phyloP scores from a whole-genome alignment of 35 echinoderm and acorn worm genomes.

The Ophiothrix spiculata region DNA sequence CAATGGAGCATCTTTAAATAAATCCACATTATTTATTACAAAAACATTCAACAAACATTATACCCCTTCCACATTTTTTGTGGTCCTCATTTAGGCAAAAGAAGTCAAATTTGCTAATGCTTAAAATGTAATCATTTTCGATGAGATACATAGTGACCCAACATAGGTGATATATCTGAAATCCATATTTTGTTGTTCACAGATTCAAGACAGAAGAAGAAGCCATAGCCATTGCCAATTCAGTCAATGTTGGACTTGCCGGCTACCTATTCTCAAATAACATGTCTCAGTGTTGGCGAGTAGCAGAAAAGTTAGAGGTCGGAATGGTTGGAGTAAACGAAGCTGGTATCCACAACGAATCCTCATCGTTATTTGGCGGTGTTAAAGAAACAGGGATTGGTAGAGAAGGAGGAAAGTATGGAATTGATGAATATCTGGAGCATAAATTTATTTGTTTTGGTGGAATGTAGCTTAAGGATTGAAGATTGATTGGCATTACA shows the following conservation, averaged over 20 bases:
- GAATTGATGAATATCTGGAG: slow-evolving; percentile 86
- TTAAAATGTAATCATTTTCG: too few relatives aligned
- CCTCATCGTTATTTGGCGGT: slow-evolving; percentile 62
- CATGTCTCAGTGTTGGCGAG: slow-evolving; percentile 80
- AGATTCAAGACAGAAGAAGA: slow-evolving; percentile 91
- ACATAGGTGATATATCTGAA: too few relatives aligned
- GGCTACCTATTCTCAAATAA: slow-evolving; percentile 94
- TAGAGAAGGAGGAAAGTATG: slow-evolving; percentile 83
- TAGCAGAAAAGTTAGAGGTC: slow-evolving; percentile 83
- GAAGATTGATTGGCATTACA: too few relatives aligned
- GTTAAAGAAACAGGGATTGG: slow-evolving; percentile 90
- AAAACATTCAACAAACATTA: too few relatives aligned
- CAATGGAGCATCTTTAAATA: too few relatives aligned
- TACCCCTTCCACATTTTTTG: too few relatives aligned
- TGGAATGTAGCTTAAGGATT: slow-evolving; percentile 67
- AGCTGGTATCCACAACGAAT: slow-evolving; percentile 31
- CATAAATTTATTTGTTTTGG: slow-evolving; percentile 87
- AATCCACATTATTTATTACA: too few relatives aligned
- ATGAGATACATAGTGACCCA: too few relatives aligned
- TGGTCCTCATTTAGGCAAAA: too few relatives aligned
- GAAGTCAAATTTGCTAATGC: too few relatives aligned
- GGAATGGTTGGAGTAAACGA: slow-evolving; percentile 95
- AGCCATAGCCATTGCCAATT: slow-evolving; percentile 73
- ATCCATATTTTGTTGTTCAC: too few relatives aligned
- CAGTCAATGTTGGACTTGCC: slow-evolving; percentile 56